Conservation (phyloP, 2,797 vertebrate species). For the Peromyscus attwateri region DNA sequence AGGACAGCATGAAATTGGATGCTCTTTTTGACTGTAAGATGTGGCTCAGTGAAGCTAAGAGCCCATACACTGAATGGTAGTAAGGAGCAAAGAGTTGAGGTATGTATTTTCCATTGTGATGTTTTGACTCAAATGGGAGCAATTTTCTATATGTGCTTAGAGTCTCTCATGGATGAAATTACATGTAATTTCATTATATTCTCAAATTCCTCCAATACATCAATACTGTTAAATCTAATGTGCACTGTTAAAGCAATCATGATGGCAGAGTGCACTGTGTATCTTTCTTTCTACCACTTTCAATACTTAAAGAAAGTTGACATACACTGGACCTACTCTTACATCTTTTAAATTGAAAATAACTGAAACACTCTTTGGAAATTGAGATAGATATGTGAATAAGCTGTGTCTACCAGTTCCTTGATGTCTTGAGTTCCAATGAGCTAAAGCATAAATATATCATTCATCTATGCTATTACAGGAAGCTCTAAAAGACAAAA, state of each 20-base stretch:
- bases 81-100: background rate
- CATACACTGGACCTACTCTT: background rate
- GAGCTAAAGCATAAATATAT: background rate
- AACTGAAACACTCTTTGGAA: slow-evolving; percentile 42
- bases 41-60: background rate
- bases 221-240: background rate
- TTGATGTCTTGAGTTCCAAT: background rate
- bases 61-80: background rate
- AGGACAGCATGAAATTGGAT: background rate
- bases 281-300: slow-evolving; percentile 52
- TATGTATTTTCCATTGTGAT: background rate
- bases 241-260: slow-evolving; percentile 35
- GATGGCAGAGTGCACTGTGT: background rate
- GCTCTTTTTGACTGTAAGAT: background rate
- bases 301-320: slow-evolving; percentile 16
- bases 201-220: slow-evolving; percentile 31
- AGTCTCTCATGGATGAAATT: slow-evolving; percentile 48
- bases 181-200: slow-evolving; percentile 25
- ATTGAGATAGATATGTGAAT: slow-evolving; percentile 18
- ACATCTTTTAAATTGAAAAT: slow-evolving; percentile 29
- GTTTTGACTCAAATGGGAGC: background rate
- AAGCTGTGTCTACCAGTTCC: background rate
- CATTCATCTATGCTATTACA: background rate
- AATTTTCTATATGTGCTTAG: background rate
- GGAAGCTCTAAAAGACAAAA: background rate